Percentiles rank a stretch among this genome's conserved stretches.
These are phyloP conservation scores for Reticulitermes speratus DNA, from an alignment of 1,140 invertebrate genomes.

Conservation along the genomic window DNA sequence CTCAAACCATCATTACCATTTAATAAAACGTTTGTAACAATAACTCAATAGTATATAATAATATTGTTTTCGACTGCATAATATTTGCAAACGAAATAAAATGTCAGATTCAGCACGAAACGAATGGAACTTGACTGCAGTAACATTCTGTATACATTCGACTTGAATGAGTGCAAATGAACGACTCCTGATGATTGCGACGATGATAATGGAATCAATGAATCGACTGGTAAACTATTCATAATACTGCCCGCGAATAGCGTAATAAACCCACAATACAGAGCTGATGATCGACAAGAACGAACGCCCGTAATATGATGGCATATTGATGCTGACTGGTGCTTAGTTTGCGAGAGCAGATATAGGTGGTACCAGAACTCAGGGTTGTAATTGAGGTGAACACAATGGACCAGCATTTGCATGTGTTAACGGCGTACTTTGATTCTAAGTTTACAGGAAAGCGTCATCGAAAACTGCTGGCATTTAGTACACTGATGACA, in stretches of 20 bases:
- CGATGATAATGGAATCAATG: background rate
- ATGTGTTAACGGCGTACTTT: background rate
- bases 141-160: background rate
- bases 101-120: background rate
- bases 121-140: background rate
- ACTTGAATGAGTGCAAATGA: slow-evolving; percentile 13
- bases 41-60: background rate
- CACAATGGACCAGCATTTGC: slow-evolving; percentile 5
- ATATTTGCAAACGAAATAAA: slow-evolving; percentile 15
- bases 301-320: slow-evolving; percentile 5
- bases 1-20: background rate
- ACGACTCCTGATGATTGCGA: background rate
- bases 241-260: background rate
- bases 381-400: background rate
- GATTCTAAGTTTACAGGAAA: background rate
- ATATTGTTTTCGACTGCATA: slow-evolving; percentile 1
- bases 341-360: background rate
- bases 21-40: slow-evolving; percentile 1
- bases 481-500: background rate
- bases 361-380: background rate
- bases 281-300: slow-evolving; percentile 11
- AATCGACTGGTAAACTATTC: background rate
- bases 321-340: background rate
- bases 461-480: background rate
- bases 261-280: background rate